Percentiles rank a stretch among this genome's conserved stretches.
phyloP scores from a whole-genome alignment of 2,888 invertebrate species.

The Cordilura impudica region DNA sequence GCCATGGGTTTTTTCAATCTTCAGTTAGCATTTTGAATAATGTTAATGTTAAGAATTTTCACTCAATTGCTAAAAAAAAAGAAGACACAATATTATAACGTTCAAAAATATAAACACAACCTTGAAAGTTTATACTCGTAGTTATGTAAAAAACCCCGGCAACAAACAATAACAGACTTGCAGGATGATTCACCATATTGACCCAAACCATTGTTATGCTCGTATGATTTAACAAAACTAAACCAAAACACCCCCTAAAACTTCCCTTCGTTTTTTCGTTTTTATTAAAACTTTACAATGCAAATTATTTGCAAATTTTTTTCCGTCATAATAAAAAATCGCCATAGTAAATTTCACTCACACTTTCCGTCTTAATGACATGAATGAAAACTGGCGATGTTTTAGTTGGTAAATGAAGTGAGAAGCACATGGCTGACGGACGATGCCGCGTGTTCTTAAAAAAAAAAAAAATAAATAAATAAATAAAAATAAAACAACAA shows the following conservation, averaged over 20 bases:
- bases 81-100: not conserved
- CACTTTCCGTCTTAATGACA: slow-evolving; percentile 33
- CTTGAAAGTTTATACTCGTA: not conserved
- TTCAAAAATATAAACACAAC: not conserved
- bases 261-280: not conserved
- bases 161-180: not conserved
- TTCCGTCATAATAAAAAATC: slow-evolving; percentile 45
- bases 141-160: no score
- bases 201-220: slow-evolving; percentile 34
- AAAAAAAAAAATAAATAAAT: no score
- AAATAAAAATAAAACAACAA: no score
- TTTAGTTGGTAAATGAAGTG: slow-evolving; percentile 49
- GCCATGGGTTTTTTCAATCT: slow-evolving; percentile 3
- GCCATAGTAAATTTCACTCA: slow-evolving; percentile 54
- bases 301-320: slow-evolving; percentile 40
- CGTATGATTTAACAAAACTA: slow-evolving; percentile 1
- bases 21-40: not conserved
- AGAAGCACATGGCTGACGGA: slow-evolving; percentile 29
- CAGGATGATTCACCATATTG: slow-evolving; percentile 42
- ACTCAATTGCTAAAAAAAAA: not conserved
- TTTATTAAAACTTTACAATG: slow-evolving; percentile 19
- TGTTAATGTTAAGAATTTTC: not conserved
- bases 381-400: slow-evolving; percentile 23
- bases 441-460: slow-evolving; percentile 30
- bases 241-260: slow-evolving; percentile 25